These are phyloP conservation scores for Branchipolynoe longqiensis DNA, from an alignment of 2,888 invertebrate species.

Conservation along the genomic window DNA sequence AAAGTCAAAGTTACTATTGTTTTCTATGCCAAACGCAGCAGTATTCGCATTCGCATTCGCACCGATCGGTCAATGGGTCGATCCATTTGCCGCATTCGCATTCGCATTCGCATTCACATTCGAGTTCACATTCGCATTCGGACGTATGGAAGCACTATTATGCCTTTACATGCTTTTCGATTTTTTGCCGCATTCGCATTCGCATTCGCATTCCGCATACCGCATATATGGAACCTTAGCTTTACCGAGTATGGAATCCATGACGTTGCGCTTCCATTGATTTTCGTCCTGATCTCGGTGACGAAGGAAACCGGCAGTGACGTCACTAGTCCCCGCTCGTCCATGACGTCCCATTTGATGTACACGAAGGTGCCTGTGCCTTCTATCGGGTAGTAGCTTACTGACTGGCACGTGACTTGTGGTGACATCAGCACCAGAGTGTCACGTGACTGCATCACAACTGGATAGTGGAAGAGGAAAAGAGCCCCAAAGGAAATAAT, in stretches of 20 bases:
- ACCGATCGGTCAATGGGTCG: too few species aligned
- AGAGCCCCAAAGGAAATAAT: not conserved
- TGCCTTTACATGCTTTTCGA: too few species aligned
- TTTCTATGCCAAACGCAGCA: too few species aligned
- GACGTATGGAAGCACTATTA: too few species aligned
- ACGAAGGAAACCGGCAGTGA: slow-evolving; percentile 31
- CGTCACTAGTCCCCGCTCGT: not conserved
- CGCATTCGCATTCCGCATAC: too few species aligned
- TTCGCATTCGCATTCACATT: too few species aligned
- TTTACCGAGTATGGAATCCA: slow-evolving; percentile 45
- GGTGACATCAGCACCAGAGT: not conserved
- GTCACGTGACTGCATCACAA: not conserved
- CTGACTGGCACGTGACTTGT: not conserved
- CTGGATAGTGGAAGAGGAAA: not conserved
- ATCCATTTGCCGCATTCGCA: too few species aligned
- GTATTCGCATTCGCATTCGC: too few species aligned
- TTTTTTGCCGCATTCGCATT: too few species aligned
- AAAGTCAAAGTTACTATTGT: too few species aligned
- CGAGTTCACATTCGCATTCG: too few species aligned
- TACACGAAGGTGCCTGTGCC: slow-evolving; percentile 15
- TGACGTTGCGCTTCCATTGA: not conserved
- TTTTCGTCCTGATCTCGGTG: not conserved
- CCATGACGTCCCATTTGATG: slow-evolving; percentile 2
- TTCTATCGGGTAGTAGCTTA: not conserved
- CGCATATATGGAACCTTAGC: too few species aligned